Evolutionary conservation across 2,797 vertebrate species (phyloP), one percentile per base, ranked within the genome.

Genomic region (Eulemur mongoz): DNA sequence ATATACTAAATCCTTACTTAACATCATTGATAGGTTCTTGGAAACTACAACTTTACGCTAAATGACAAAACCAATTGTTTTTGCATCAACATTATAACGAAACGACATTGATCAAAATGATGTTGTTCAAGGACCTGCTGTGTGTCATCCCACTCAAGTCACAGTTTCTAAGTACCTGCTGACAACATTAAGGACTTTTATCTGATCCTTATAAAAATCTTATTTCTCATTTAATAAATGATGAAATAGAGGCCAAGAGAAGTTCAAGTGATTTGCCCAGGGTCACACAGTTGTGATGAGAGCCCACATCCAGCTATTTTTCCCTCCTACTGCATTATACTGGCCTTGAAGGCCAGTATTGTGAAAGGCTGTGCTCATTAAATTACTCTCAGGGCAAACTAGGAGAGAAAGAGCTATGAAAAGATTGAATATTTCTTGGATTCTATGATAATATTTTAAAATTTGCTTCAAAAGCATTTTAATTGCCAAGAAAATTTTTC

Each of bases 381-480:
- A 72, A 78, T 20, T 67, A 90, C 17, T 83, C 10, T n/a, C 45
- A 45, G 35, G 63, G 50, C 5, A 69, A 82, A 57, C 3, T 25
- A 82, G 48, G 76, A 86, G 57, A 65, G 43, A 69, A 89, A 78
- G 3, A 87, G 63, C 67, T 76, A 70, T 4, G 54, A 35, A 52
- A 89, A 92, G 50, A 45, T 43, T 61, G 45, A 67, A 23, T 78
- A 59, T 86, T 90, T 96, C 35, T 52, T 87, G 81, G 61, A 72
- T 82, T 45, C 48, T 57, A 43, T 8, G 32, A 65, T 54, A 32
- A 72, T 81, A 94, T 45, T 87, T 85, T 9, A 59, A 90, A 87
- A 87, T 87, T 48, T 92, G 18, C 30, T 86, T 94, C 70, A 78
- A 90, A 83, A 65, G 45, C 54, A 75, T 63, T 84, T 87, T 59